Conservation (phyloP, 2,113 vertebrate genomes). For the Larimichthys crocea region DNA sequence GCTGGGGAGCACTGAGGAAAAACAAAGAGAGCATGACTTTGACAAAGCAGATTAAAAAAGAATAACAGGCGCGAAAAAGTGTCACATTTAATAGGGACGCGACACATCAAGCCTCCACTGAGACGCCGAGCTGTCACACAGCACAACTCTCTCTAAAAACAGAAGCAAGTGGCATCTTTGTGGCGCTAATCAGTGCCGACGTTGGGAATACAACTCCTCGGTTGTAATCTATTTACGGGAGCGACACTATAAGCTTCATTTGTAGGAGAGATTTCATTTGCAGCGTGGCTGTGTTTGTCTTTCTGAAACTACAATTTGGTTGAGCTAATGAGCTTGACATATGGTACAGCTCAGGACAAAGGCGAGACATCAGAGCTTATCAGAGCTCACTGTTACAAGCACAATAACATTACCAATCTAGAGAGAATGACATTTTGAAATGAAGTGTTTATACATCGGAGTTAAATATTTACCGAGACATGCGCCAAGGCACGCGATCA, state of each 20-base stretch:
- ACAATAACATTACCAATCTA: conserved; percentile 23
- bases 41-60: conserved; percentile 69
- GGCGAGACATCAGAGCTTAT: conserved; percentile 54
- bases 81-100: conserved; percentile 78
- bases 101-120: conserved; percentile 62
- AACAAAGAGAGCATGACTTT: conserved; percentile 54
- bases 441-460: conserved; percentile 8
- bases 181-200: conserved; percentile 71
- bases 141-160: conserved; percentile 63
- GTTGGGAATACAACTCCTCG: conserved; percentile 64
- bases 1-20: conserved; percentile 28
- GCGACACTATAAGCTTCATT: conserved; percentile 56
- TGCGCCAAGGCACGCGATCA: neutral
- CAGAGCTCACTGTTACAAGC: conserved; percentile 37
- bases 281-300: conserved; percentile 57
- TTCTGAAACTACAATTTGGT: conserved; percentile 55
- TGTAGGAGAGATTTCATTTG: conserved; percentile 69
- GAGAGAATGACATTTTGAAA: conserved; percentile 24
- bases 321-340: conserved; percentile 66
- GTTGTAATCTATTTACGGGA: conserved; percentile 68
- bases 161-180: conserved; percentile 33
- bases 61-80: conserved; percentile 69
- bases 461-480: conserved; percentile 19
- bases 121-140: conserved; percentile 58
- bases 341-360: conserved; percentile 56